Base-by-base conservation (phyloP, 1,140 invertebrate genomes). In the Phymorhynchus buccinoides region DNA sequence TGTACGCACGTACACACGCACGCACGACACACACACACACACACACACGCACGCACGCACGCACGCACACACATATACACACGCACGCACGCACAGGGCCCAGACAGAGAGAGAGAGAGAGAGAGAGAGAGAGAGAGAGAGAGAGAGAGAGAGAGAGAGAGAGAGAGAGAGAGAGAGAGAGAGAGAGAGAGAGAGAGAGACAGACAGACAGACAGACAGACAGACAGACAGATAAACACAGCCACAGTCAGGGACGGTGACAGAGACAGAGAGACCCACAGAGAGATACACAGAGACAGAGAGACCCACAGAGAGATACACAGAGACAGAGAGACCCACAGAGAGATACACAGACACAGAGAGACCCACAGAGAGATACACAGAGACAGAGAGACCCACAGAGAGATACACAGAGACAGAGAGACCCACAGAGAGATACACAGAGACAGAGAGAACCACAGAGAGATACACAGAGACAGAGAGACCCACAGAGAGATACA, bases 11-110 rank as follows among this genome's bases (percentile, higher is more conserved):
- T 12, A 80, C 78, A 80, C n/a, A 80, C 78, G 1, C n/a, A 7
- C 78, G 14, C n/a, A 44, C 78, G 14, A n/a, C 48, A 44, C 78
- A 44, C n/a, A 44, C 78, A 44, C 48, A 44, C 78, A 80, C 48
- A 44, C 78, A 80, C n/a, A 44, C 78, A 80, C 48, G 44, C 78
- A 80, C 48, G 14, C 78, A 80, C 48, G 44, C 78, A 44, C 48
- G 44, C 78, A 12, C 41, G 37, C 75, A 78, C 41, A 78, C 75
- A 37, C 18, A 78, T n/a, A n/a, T n/a, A 66, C 62, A 4, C 62
- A 66, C 62, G 2, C 62, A 6, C 62, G n/a, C 4, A 66, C 62
- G n/a, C 62, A 66, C 62, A 66, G 6, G 30, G 35, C 7, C 30
- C 7, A 71, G 30, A 71, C 7, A 71, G 30, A 71, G 30, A 71